Conservation (phyloP, 1,140 invertebrate genomes). For the Eriocheir sinensis region DNA sequence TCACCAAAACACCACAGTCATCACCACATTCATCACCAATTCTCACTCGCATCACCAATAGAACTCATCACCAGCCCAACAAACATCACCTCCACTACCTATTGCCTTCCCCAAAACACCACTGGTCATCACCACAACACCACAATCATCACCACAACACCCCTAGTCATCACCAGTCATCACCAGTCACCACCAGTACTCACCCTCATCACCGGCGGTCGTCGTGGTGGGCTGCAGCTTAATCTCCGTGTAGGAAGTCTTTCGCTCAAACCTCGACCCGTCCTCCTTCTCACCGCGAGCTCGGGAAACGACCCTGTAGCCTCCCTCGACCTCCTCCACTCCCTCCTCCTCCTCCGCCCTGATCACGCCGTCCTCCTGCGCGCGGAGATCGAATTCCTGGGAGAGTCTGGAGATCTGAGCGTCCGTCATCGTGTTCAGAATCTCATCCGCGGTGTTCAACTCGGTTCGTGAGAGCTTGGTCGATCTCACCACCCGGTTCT, state of each 20-base stretch:
- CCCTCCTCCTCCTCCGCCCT: slow-evolving; percentile 59
- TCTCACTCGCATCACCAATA: no score
- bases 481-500: background rate
- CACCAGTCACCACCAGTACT: background rate
- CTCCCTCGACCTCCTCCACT: slow-evolving; percentile 44
- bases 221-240: slow-evolving; percentile 68
- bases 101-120: no score
- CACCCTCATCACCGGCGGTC: slow-evolving; percentile 53
- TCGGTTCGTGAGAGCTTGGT: background rate
- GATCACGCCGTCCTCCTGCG: slow-evolving; percentile 75
- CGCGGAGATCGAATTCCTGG: slow-evolving; percentile 73
- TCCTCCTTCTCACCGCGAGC: slow-evolving; percentile 42
- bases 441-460: slow-evolving; percentile 57
- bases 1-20: no score
- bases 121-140: no score
- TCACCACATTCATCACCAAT: no score
- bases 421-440: slow-evolving; percentile 73
- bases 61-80: no score
- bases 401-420: slow-evolving; percentile 75
- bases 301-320: slow-evolving; percentile 44
- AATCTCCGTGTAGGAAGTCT: slow-evolving; percentile 79
- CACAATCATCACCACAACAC: no score
- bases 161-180: background rate
- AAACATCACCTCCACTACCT: no score
- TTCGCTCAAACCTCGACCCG: slow-evolving; percentile 69